Conservation (phyloP, 2,797 vertebrate genomes). For the Leptatherina wallacei region DNA sequence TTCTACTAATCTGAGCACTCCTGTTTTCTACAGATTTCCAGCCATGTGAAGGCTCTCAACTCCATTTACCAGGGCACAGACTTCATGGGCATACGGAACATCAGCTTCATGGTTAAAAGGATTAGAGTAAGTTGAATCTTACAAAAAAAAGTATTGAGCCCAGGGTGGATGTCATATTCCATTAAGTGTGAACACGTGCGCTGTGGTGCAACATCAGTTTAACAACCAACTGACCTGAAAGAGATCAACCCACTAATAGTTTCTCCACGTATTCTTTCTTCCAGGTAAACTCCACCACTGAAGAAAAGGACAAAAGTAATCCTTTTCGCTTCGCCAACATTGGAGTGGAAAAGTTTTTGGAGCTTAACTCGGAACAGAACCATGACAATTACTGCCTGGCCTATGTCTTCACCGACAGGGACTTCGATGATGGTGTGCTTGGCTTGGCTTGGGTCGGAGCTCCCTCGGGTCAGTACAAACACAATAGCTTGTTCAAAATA, state of each 20-base stretch:
- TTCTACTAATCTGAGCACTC: background rate
- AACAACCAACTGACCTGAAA: background rate
- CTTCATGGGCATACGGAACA: slow-evolving; percentile 95
- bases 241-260: background rate
- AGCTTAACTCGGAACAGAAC: slow-evolving; percentile 98
- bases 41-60: slow-evolving; percentile 96
- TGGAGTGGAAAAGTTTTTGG: slow-evolving; percentile 97
- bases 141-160: background rate
- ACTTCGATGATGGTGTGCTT: slow-evolving; percentile 97
- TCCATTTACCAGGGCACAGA: slow-evolving; percentile 95
- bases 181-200: slow-evolving; percentile 9
- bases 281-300: slow-evolving; percentile 92
- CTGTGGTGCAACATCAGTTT: slow-evolving; percentile 20
- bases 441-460: slow-evolving; percentile 98
- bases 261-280: slow-evolving; percentile 1
- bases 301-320: slow-evolving; percentile 87
- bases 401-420: slow-evolving; percentile 96
- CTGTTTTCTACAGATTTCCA: slow-evolving; percentile 89
- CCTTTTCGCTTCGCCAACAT: slow-evolving; percentile 97
- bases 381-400: slow-evolving; percentile 97
- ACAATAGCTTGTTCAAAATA: background rate
- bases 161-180: slow-evolving; percentile 10
- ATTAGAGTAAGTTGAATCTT: slow-evolving; percentile 87
- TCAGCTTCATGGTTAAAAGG: slow-evolving; percentile 99
- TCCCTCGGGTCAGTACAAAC: slow-evolving; percentile 86